Evolutionary conservation across 2,888 invertebrate genomes (phyloP), one percentile per base, ranked within the genome.

Genomic region (Alloplasta piceator): DNA sequence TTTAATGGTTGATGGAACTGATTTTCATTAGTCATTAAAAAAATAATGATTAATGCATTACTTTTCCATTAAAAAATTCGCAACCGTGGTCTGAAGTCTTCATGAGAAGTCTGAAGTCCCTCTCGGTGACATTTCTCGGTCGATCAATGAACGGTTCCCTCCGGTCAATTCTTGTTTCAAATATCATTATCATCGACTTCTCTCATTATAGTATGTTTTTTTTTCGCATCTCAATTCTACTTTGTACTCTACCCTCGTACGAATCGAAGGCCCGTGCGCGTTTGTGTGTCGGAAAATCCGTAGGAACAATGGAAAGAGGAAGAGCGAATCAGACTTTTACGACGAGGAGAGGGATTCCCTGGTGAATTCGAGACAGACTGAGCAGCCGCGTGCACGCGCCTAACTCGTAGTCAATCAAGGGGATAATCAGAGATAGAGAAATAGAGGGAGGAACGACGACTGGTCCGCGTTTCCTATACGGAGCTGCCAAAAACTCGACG

Each of bases 321-420:
- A 58, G 72, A 66, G 61, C 74, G 79, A 84, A 84, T 80, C 64
- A 78, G 60, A 67, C 77, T 75, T 81, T 84, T 75, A 82, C 75
- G 81, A 81, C 48, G 61, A 70, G 80, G 46, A 63, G 73, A 58
- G 58, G 48, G 63, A 82, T 70, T 83, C 83, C 83, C 83, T 77
- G 68, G 84, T 76, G 81, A 72, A 78, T 84, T 78, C 64, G 52
- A 52, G 60, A 60, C 72, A 70, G 68, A 26, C 52, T 16, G 36
- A 43, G 43, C n/a, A 76, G 67, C 56, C 74, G 64, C 77, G 70
- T 80, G 78, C 68, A 83, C 83, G 63, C 71, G 82, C 78, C 74
- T 82, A 83, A 78, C 78, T 79, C 82, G 80, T 79, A 85, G 83
- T 85, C 84, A 85, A 85, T 85, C 85, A 84, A 81, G 72, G 80